phyloP scores from a whole-genome alignment of 30 jellyfish, hydroid and myxozoan species.

The Chrysaora quinquecirrha region DNA sequence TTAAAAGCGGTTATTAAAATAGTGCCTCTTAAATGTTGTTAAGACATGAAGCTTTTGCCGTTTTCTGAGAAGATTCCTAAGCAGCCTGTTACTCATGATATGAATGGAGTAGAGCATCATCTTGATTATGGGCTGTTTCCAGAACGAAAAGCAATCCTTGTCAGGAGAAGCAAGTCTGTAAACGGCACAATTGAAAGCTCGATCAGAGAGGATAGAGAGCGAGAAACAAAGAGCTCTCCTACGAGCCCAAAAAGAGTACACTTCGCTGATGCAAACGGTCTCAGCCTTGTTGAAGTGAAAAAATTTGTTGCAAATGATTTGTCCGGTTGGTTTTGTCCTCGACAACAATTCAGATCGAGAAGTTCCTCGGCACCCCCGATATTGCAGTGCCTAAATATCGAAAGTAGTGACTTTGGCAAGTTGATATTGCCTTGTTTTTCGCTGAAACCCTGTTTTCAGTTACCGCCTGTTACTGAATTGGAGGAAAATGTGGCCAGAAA shows the following conservation, averaged over 20 bases:
- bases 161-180: conserved; percentile 55
- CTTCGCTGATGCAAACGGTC: conserved; percentile 61
- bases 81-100: conserved; percentile 49
- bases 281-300: conserved; percentile 52
- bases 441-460: conserved; percentile 46
- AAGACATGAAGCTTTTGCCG: conserved; percentile 53
- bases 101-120: conserved; percentile 10
- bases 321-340: conserved; percentile 15
- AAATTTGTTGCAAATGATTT: conserved; percentile 34
- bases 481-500: conserved; percentile 14
- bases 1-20: background rate
- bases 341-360: conserved; percentile 11
- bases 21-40: background rate
- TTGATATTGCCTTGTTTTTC: conserved; percentile 50
- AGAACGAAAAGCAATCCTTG: conserved; percentile 32
- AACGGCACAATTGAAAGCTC: conserved; percentile 49
- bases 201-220: background rate
- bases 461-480: background rate
- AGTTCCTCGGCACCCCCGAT: conserved; percentile 9
- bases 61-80: conserved; percentile 35
- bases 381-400: background rate
- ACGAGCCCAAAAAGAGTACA: conserved; percentile 61
- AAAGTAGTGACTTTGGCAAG: background rate
- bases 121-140: conserved; percentile 31
- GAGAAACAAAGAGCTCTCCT: conserved; percentile 32